A percentile compares a stretch with the other conserved stretches of the same genome.
Evolutionary conservation across 2,888 invertebrate genomes (phyloP).

Genomic region (Zaprionus bogoriensis): DNA sequence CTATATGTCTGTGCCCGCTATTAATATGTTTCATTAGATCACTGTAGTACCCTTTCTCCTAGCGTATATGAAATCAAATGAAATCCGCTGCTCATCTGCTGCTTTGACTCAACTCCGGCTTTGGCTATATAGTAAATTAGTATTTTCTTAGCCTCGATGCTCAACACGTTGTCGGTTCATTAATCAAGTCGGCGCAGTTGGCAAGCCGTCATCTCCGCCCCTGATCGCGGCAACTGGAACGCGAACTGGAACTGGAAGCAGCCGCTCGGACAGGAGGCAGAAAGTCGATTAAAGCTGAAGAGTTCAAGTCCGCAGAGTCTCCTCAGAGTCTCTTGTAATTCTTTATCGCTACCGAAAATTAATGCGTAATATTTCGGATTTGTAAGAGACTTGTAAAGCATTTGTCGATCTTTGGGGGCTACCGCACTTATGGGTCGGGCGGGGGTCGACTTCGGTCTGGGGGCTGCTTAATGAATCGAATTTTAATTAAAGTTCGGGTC

Average conservation of each 20-base stretch:
- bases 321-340: constrained; percentile 56
- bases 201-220: constrained; percentile 52
- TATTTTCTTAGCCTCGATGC: constrained; percentile 71
- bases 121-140: constrained; percentile 66
- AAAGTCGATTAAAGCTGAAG: constrained; percentile 1
- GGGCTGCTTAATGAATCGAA: constrained; percentile 52
- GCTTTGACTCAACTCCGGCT: constrained; percentile 8
- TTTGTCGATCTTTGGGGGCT: constrained; percentile 55
- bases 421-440: constrained; percentile 34
- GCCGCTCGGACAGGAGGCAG: not conserved
- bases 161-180: constrained; percentile 72
- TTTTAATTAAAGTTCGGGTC: constrained; percentile 54
- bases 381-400: constrained; percentile 45
- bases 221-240: constrained; percentile 37
- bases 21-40: too few species aligned
- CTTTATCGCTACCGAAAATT: constrained; percentile 81
- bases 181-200: constrained; percentile 58
- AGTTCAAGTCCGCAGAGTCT: constrained; percentile 36
- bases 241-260: constrained; percentile 21
- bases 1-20: too few species aligned
- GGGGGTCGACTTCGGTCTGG: constrained; percentile 4
- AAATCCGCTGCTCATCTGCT: constrained; percentile 48
- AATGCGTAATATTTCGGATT: constrained; percentile 71
- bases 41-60: not conserved
- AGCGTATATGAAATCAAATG: constrained; percentile 55